Evolutionary conservation across 2,113 vertebrate species (phyloP).

Genomic region (Tonatia bakeri): DNA sequence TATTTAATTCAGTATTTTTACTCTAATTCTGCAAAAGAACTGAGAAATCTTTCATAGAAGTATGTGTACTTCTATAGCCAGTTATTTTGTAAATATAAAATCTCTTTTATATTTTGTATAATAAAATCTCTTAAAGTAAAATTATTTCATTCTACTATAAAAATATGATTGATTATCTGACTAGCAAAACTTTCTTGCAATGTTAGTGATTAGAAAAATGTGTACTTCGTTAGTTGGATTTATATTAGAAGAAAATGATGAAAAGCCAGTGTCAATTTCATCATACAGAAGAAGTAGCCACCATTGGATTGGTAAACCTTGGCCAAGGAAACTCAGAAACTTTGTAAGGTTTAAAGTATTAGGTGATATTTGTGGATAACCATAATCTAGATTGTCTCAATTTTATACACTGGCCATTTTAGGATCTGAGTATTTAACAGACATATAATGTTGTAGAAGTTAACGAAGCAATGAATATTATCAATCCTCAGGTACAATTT

Average conservation of each 20-base stretch:
- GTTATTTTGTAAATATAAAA: no score
- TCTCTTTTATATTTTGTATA: no score
- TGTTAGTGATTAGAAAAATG: not conserved
- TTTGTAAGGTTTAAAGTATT: not conserved
- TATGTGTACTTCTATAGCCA: not conserved
- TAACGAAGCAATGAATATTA: not conserved
- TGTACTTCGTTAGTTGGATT: not conserved
- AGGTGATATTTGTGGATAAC: not conserved
- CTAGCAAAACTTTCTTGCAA: not conserved
- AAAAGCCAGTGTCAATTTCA: not conserved
- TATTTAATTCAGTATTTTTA: not conserved
- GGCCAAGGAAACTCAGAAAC: not conserved
- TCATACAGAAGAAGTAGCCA: not conserved
- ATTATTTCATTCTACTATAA: not conserved
- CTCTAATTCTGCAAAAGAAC: not conserved
- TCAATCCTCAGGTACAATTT: not conserved
- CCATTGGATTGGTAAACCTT: not conserved
- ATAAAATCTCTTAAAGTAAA: not conserved
- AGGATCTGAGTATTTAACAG: not conserved
- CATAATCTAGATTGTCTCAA: not conserved
- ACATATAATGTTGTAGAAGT: not conserved
- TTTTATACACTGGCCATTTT: not conserved
- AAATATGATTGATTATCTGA: not conserved
- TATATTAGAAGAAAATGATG: not conserved
- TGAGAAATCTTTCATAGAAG: not conserved